Evolutionary conservation across 2,113 vertebrate genomes (phyloP).

Genomic region (Percina caprodes): DNA sequence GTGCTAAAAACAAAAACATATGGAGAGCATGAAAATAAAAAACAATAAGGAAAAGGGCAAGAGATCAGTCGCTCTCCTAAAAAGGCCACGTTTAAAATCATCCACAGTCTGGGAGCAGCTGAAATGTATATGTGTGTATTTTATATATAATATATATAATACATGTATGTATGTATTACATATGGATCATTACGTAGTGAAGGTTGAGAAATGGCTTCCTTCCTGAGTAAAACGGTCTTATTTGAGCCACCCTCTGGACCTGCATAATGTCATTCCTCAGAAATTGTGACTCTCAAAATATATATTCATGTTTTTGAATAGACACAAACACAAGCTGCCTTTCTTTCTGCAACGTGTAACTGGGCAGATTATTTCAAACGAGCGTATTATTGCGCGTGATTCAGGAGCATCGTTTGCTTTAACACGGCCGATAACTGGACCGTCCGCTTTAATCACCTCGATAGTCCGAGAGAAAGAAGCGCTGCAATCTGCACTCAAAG

Average conservation of each 20-base stretch:
- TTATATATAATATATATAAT: no score
- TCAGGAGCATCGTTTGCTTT: conserved; percentile 46
- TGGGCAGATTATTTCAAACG: conserved; percentile 3
- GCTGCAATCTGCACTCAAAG: conserved; percentile 24
- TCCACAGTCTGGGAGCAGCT: no score
- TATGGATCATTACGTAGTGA: not conserved
- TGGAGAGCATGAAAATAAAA: no score
- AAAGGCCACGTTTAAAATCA: no score
- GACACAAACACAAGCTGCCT: conserved; percentile 51
- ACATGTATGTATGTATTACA: no score
- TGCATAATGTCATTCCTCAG: conserved; percentile 19
- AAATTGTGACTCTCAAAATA: conserved; percentile 34
- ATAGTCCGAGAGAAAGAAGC: conserved; percentile 5
- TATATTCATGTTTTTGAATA: conserved; percentile 24
- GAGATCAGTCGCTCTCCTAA: no score
- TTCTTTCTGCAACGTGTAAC: conserved; percentile 28
- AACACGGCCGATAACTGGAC: conserved; percentile 48
- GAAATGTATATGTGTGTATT: no score
- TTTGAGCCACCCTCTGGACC: conserved; percentile 30
- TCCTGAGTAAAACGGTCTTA: conserved; percentile 8
- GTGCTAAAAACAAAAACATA: no score
- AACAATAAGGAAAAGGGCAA: no score
- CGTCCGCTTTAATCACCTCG: not conserved
- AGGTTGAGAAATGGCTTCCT: not conserved
- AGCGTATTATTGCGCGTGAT: conserved; percentile 68